Conservation (phyloP, 2,797 vertebrate genomes). For the Melanotaenia trifasciata region DNA sequence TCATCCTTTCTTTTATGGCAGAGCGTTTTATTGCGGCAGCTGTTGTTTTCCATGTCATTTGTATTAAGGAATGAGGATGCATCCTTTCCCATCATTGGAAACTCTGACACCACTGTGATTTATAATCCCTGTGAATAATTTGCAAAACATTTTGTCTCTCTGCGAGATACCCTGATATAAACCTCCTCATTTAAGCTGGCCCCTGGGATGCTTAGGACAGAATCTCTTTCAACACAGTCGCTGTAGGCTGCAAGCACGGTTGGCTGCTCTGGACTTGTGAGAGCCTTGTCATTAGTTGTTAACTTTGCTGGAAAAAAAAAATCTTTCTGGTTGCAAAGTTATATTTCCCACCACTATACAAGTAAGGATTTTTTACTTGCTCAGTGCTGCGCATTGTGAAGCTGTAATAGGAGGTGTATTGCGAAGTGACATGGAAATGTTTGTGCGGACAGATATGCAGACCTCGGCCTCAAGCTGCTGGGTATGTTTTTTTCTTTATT, state of each 20-base stretch:
- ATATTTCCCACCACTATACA: constrained; percentile 39
- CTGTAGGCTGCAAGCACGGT: constrained; percentile 42
- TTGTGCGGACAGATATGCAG: constrained; percentile 65
- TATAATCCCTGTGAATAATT: constrained; percentile 79
- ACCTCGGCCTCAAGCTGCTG: constrained; percentile 61
- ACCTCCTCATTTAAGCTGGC: constrained; percentile 70
- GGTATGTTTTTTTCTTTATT: constrained; percentile 68
- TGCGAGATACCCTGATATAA: constrained; percentile 59
- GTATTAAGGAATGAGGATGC: constrained; percentile 70
- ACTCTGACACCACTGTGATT: constrained; percentile 74
- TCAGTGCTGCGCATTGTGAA: constrained; percentile 41
- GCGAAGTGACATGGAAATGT: constrained; percentile 54
- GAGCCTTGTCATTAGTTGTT: constrained; percentile 60
- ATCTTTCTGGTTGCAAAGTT: constrained; percentile 34
- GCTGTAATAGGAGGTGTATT: constrained; percentile 51
- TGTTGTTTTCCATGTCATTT: constrained; percentile 79
- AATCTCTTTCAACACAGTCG: constrained; percentile 47
- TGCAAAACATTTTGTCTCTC: constrained; percentile 72
- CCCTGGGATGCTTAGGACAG: constrained; percentile 63
- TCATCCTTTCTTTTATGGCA: constrained; percentile 63
- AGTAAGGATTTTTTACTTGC: constrained; percentile 28
- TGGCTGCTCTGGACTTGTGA: constrained; percentile 49
- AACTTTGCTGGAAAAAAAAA: constrained; percentile 45
- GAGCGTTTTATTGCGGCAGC: constrained; percentile 77
- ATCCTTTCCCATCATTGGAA: constrained; percentile 66